Evolutionary conservation across 2,888 invertebrate genomes (phyloP).

Genomic region (Nipponacmea schrenckii): DNA sequence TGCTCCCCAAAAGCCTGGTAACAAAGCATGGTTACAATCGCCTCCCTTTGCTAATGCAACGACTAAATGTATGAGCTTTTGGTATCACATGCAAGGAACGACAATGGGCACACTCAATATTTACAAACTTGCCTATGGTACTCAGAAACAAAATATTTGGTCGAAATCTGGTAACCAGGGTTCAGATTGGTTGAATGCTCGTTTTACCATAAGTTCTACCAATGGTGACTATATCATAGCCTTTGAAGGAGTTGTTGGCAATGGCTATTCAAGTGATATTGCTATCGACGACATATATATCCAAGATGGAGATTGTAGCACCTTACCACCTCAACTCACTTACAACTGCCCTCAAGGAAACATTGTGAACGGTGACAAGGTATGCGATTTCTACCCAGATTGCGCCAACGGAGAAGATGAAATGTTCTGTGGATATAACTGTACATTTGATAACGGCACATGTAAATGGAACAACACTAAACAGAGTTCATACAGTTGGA

Average conservation of each 20-base stretch:
- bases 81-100: constrained; percentile 58
- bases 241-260: constrained; percentile 59
- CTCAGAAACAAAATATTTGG: constrained; percentile 43
- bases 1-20: constrained; percentile 72
- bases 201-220: constrained; percentile 44
- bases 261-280: constrained; percentile 51
- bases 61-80: constrained; percentile 56
- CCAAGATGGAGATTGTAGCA: constrained; percentile 50
- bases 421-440: constrained; percentile 54
- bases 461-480: constrained; percentile 51
- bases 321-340: constrained; percentile 58
- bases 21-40: constrained; percentile 73
- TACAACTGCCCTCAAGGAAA: constrained; percentile 63
- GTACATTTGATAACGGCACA: constrained; percentile 57
- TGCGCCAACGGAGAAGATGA: constrained; percentile 58
- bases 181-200: constrained; percentile 52
- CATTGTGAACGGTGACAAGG: constrained; percentile 37
- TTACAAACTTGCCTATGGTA: constrained; percentile 31
- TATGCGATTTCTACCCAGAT: constrained; percentile 57
- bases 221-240: constrained; percentile 35
- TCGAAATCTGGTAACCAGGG: constrained; percentile 54
- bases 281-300: constrained; percentile 64
- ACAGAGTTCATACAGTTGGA: constrained; percentile 48
- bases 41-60: constrained; percentile 39
- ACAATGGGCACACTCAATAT: constrained; percentile 49